Evolutionary conservation across 37 sponge, comb jelly and placozoan species (phyloP).

Genomic region (Mnemiopsis leidyi): DNA sequence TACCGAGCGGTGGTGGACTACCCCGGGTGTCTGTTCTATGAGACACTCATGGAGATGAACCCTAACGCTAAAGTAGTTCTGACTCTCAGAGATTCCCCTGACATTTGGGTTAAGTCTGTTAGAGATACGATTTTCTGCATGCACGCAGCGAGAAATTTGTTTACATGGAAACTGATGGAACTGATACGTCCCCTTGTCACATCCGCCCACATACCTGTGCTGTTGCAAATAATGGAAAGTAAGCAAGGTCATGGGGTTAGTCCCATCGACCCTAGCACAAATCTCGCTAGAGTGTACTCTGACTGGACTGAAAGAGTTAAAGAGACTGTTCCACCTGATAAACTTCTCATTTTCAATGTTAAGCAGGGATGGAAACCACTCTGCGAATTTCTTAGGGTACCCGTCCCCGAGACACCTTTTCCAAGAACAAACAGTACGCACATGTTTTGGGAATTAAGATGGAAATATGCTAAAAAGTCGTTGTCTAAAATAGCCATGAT

Average conservation of each 20-base stretch:
- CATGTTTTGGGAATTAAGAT: too few species aligned
- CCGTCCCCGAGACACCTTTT: slow-evolving; percentile 7
- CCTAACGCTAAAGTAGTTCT: neutral
- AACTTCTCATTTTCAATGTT: slow-evolving; percentile 31
- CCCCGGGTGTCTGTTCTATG: slow-evolving; percentile 1
- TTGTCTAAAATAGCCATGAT: too few species aligned
- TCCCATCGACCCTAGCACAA: neutral
- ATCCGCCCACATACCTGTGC: neutral
- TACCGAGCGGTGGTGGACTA: neutral
- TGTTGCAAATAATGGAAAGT: neutral
- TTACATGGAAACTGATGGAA: neutral
- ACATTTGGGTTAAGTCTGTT: neutral
- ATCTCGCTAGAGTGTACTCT: neutral
- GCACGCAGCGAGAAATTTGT: neutral
- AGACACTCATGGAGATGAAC: neutral
- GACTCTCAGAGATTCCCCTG: slow-evolving; percentile 9
- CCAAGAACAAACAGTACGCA: neutral
- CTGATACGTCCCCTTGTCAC: neutral
- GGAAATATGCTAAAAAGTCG: too few species aligned
- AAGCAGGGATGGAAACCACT: slow-evolving; percentile 28
- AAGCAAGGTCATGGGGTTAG: neutral
- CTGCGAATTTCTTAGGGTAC: slow-evolving; percentile 2
- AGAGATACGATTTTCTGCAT: neutral
- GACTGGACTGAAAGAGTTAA: neutral
- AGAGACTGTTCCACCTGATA: neutral